Percentiles rank a stretch among this genome's conserved stretches.
Evolutionary conservation across 2,888 invertebrate genomes (phyloP).

Genomic region (Pomacea canaliculata): DNA sequence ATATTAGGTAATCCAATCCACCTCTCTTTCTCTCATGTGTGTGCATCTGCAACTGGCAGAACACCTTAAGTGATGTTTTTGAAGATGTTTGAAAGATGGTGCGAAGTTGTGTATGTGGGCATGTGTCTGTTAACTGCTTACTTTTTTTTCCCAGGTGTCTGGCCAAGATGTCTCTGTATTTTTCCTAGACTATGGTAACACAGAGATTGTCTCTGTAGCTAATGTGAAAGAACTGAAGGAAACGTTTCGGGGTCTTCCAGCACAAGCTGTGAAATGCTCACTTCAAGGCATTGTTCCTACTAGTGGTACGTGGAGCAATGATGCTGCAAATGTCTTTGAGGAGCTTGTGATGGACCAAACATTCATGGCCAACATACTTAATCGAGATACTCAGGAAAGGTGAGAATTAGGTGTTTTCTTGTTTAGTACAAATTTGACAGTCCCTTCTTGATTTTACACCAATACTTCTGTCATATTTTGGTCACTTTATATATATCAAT

Average conservation of each 20-base stretch:
- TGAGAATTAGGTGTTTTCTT: neutral
- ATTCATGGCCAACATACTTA: slow-evolving; percentile 47
- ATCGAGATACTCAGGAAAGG: slow-evolving; percentile 19
- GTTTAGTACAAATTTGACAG: no score
- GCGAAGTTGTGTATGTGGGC: neutral
- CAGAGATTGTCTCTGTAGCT: slow-evolving; percentile 42
- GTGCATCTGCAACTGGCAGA: no score
- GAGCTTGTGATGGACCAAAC: slow-evolving; percentile 51
- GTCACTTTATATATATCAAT: no score
- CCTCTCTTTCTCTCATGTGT: no score
- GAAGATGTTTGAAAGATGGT: no score
- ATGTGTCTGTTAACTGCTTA: neutral
- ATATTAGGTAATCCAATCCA: no score
- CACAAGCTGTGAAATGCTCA: slow-evolving; percentile 54
- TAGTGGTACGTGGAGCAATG: slow-evolving; percentile 52
- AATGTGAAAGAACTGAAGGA: slow-evolving; percentile 51
- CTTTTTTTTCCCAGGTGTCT: slow-evolving; percentile 24
- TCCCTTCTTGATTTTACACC: no score
- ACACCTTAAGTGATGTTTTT: no score
- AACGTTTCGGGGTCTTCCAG: slow-evolving; percentile 52
- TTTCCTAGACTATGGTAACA: slow-evolving; percentile 67
- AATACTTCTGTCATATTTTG: no score
- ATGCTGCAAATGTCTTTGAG: slow-evolving; percentile 51
- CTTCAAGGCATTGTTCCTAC: slow-evolving; percentile 47
- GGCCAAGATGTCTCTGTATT: slow-evolving; percentile 40